phyloP scores from a whole-genome alignment of 2,888 invertebrate genomes.

The Galeopsomyia nigrocyanea region DNA sequence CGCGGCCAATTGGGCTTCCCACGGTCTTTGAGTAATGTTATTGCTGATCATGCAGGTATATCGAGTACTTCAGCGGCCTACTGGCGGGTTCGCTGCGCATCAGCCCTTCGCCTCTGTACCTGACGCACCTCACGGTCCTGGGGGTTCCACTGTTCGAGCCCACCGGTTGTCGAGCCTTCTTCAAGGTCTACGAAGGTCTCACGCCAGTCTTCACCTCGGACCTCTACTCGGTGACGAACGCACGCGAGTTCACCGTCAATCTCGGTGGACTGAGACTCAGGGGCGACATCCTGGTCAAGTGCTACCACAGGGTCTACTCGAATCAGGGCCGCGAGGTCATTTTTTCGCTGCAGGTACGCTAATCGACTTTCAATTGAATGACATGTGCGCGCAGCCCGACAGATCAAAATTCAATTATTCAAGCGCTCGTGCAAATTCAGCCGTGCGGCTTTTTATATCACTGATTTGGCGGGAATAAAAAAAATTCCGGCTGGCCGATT shows the following conservation, averaged over 20 bases:
- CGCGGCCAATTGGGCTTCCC: constrained; percentile 52
- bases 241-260: constrained; percentile 78
- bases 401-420: no score
- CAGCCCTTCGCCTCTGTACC: constrained; percentile 87
- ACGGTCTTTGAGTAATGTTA: constrained; percentile 27
- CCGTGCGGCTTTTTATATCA: no score
- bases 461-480: no score
- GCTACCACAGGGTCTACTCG: constrained; percentile 79
- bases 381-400: no score
- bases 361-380: not conserved
- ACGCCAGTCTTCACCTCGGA: constrained; percentile 90
- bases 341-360: constrained; percentile 65
- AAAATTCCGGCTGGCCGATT: no score
- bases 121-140: constrained; percentile 88
- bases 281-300: constrained; percentile 92
- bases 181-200: constrained; percentile 92
- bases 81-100: constrained; percentile 90
- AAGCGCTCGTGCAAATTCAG: no score
- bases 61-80: constrained; percentile 92
- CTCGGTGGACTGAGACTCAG: constrained; percentile 80
- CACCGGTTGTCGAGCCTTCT: constrained; percentile 80
- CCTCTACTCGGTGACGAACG: constrained; percentile 70
- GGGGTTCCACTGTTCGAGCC: constrained; percentile 83
- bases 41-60: constrained; percentile 76
- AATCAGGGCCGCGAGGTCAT: constrained; percentile 66